Evolutionary conservation across 2,113 vertebrate species (phyloP).

Genomic region (Plotosus lineatus): DNA sequence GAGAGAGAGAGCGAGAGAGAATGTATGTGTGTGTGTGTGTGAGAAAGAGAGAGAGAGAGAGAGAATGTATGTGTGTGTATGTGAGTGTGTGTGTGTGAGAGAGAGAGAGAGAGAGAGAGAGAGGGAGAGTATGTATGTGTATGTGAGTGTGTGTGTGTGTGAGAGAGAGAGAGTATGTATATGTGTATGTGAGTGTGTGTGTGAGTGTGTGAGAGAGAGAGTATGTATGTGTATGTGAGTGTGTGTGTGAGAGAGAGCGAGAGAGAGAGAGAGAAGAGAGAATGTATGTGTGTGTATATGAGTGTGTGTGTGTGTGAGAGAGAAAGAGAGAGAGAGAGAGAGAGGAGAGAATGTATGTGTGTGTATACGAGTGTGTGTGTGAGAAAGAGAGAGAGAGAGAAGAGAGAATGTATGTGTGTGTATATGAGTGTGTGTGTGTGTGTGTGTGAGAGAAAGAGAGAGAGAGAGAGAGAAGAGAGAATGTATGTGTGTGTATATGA

Average conservation of each 20-base stretch:
- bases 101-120: too few relatives aligned
- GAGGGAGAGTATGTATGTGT: too few relatives aligned
- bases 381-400: too few relatives aligned
- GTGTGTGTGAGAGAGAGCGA: too few relatives aligned
- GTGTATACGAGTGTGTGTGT: slow-evolving; percentile 33
- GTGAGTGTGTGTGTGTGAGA: slow-evolving; percentile 32
- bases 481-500: not conserved
- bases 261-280: too few relatives aligned
- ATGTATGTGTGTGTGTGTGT: not conserved
- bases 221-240: not conserved
- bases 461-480: too few relatives aligned
- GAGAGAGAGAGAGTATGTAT: not conserved
- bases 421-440: slow-evolving; percentile 42
- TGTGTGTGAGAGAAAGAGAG: not conserved
- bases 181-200: slow-evolving; percentile 32
- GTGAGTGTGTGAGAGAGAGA: slow-evolving; percentile 32
- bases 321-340: too few relatives aligned
- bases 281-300: slow-evolving; percentile 44
- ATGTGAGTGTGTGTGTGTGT: not conserved
- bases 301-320: slow-evolving; percentile 21
- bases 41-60: slow-evolving; percentile 25
- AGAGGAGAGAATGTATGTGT: not conserved
- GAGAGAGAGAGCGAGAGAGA: too few relatives aligned
- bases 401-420: slow-evolving; percentile 22
- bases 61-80: slow-evolving; percentile 35